Percentiles rank a stretch among this genome's conserved stretches.
Conservation (phyloP, 2,113 vertebrate species). For the Mirounga angustirostris region DNA sequence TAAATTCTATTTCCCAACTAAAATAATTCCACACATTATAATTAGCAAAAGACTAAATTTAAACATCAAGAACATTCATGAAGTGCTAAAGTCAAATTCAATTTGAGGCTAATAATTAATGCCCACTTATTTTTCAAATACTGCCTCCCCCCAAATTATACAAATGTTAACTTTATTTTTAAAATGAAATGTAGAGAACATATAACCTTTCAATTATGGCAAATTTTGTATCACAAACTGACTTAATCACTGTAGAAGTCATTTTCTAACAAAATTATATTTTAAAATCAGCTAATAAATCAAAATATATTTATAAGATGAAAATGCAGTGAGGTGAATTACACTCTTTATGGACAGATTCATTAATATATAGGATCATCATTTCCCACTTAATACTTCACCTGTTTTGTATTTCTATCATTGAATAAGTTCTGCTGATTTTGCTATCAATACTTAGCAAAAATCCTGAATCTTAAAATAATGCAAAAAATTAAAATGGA, state of each 20-base stretch:
- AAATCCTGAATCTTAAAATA: slow-evolving; percentile 40
- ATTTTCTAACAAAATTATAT: not conserved
- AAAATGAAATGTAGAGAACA: slow-evolving; percentile 30
- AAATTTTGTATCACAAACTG: slow-evolving; percentile 37
- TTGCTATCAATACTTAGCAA: not conserved
- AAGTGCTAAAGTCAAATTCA: slow-evolving; percentile 12
- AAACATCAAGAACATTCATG: slow-evolving; percentile 21
- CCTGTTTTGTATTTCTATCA: not conserved
- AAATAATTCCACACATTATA: slow-evolving; percentile 36
- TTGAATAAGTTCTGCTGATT: not conserved
- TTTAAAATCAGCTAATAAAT: slow-evolving; percentile 23
- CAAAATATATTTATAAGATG: not conserved
- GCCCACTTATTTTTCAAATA: slow-evolving; percentile 54
- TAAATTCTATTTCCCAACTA: slow-evolving; percentile 54
- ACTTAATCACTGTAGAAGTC: not conserved
- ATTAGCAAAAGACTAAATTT: slow-evolving; percentile 61
- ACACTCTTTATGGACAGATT: not conserved
- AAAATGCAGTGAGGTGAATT: not conserved
- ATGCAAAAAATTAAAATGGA: slow-evolving; percentile 29
- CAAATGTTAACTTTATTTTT: slow-evolving; percentile 25
- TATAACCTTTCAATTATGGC: not conserved
- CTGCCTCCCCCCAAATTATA: not conserved
- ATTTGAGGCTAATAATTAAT: slow-evolving; percentile 20
- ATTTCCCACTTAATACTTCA: slow-evolving; percentile 20
- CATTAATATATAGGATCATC: not conserved